Evolutionary conservation across 1,140 invertebrate genomes (phyloP), one percentile per base, ranked within the genome.

Genomic region (Acromyrmex echinatior): DNA sequence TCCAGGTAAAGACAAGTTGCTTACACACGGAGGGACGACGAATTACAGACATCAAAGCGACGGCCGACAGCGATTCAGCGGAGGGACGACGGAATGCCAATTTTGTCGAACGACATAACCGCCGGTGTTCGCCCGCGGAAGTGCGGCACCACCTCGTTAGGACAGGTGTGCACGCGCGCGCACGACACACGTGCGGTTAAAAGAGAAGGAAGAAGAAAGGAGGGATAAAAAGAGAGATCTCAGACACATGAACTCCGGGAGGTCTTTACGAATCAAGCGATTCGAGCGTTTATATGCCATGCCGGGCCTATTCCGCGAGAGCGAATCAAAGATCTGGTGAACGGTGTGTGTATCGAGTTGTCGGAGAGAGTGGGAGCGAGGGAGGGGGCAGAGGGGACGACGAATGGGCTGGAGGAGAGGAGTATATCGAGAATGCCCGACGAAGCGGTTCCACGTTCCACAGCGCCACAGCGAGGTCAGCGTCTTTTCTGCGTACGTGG

Each of bases 1-100:
- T 60, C 6, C 51, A 9, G 31, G 25, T 56, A 80, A 58, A 2
- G 63, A 80, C 28, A 56, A 56, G 31, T 35, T 16, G 28, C 39
- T 68, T 31, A 18, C 31, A 25, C 3, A 35, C 3, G 51, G 31
- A 1, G 49, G 16, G 0, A 18, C 62, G 51, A 45, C 28, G 14
- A 35, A 81, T 80, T 80, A 80, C 18, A 58, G 28, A 25, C 62
- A 80, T 80, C 49, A 70, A 68, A 80, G 78, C 28, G 18, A 28
- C 53, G 31, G 10, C 12, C 51, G 49, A 10, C 76, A n/a, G 35
- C 21, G 35, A 79, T 79, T 79, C 60, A 65, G 49, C 53, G 25
- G 25, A 25, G 25, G 25, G 25, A 25, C 53, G 25, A 63, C 25
- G 25, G 73, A 84, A 62, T 35, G 70, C 2, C 39, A 76, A 51